Percentiles rank a stretch among this genome's conserved stretches.
Conservation (phyloP, 2,888 invertebrate genomes). For the Brenthis ino region DNA sequence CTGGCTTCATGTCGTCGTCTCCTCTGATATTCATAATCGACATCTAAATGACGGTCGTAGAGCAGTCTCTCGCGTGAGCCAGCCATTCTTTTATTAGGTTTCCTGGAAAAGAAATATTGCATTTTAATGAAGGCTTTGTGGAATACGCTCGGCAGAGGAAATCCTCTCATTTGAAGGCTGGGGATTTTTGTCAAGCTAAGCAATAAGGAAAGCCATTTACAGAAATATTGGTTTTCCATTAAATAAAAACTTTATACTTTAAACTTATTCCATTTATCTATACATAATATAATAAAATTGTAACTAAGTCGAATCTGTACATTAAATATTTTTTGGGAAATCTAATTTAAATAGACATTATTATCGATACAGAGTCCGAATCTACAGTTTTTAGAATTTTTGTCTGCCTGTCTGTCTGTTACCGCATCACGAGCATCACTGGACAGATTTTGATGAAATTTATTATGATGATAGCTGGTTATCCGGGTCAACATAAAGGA, state of each 20-base stretch:
- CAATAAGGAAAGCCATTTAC: constrained; percentile 11
- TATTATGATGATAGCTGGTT: too few relatives aligned
- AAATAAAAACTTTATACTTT: neutral
- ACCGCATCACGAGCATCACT: too few relatives aligned
- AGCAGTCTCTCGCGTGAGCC: constrained; percentile 73
- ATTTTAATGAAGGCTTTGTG: constrained; percentile 48
- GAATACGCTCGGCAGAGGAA: constrained; percentile 32
- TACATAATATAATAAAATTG: too few relatives aligned
- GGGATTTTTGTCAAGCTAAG: constrained; percentile 15
- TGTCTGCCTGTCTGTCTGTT: too few relatives aligned
- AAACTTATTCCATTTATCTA: too few relatives aligned
- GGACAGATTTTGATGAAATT: too few relatives aligned
- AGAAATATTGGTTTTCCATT: neutral
- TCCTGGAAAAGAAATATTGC: constrained; percentile 58
- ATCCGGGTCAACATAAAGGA: too few relatives aligned
- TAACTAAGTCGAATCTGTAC: too few relatives aligned
- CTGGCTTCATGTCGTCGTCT: constrained; percentile 53
- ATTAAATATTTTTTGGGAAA: too few relatives aligned
- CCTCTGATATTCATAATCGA: constrained; percentile 58
- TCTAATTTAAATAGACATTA: too few relatives aligned
- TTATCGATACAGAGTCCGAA: too few relatives aligned
- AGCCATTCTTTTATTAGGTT: constrained; percentile 66
- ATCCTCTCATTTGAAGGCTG: constrained; percentile 32
- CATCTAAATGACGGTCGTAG: constrained; percentile 65
- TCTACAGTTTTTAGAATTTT: too few relatives aligned